Evolutionary conservation across 2,113 vertebrate genomes (phyloP).

Genomic region (Nibea coibor): DNA sequence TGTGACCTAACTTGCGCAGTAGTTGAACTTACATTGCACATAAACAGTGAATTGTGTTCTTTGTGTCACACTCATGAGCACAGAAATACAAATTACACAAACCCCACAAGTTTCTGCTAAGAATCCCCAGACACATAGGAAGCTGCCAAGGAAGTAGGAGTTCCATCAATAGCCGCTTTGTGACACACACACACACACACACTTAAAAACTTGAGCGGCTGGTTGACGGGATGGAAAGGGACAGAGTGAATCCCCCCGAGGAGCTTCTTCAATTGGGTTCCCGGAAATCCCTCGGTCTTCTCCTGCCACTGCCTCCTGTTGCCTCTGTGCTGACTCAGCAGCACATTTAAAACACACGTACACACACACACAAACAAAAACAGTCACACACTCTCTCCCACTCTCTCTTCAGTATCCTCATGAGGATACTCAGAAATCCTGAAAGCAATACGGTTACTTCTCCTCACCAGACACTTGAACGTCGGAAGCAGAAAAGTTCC

Average conservation of each 20-base stretch:
- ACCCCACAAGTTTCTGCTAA: conserved; percentile 3
- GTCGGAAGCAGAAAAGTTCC: conserved; percentile 51
- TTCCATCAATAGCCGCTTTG: conserved; percentile 42
- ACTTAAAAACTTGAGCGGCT: conserved; percentile 29
- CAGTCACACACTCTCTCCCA: background rate
- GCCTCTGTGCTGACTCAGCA: conserved; percentile 50
- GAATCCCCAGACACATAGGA: conserved; percentile 14
- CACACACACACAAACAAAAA: conserved; percentile 25
- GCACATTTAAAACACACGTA: conserved; percentile 15
- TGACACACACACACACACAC: conserved; percentile 3
- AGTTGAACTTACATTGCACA: background rate
- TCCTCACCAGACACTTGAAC: conserved; percentile 32
- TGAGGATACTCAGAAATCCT: conserved; percentile 9
- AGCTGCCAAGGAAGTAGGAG: conserved; percentile 21
- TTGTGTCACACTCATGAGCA: background rate
- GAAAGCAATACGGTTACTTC: conserved; percentile 38
- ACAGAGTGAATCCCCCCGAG: conserved; percentile 33
- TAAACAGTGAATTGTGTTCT: background rate
- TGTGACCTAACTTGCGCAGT: conserved; percentile 20
- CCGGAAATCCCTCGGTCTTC: conserved; percentile 33
- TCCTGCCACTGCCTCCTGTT: conserved; percentile 29
- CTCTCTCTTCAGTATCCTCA: conserved; percentile 14
- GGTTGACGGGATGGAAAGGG: conserved; percentile 42
- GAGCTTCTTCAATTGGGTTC: conserved; percentile 33
- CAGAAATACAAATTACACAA: background rate